These are phyloP conservation scores for Eubasilissa regina DNA, from an alignment of 1,140 invertebrate genomes.

Conservation along the genomic window DNA sequence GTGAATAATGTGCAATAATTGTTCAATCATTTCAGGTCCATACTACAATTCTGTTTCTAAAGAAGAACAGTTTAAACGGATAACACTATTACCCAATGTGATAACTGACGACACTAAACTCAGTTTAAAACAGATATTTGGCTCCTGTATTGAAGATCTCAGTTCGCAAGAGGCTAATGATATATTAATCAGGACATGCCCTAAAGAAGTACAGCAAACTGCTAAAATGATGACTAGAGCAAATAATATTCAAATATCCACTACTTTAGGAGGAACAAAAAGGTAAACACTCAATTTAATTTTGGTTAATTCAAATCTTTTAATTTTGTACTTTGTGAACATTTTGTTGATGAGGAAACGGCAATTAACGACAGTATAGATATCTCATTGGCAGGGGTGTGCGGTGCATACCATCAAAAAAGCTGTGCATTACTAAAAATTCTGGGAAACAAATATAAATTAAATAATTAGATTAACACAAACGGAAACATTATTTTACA, in stretches of 20 bases:
- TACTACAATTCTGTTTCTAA: constrained; percentile 75
- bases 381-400: too few relatives aligned
- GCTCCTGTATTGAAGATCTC: constrained; percentile 79
- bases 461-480: too few relatives aligned
- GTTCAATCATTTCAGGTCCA: constrained; percentile 71
- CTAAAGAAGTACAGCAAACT: constrained; percentile 71
- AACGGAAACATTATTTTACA: too few relatives aligned
- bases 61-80: constrained; percentile 80
- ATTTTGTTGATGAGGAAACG: too few relatives aligned
- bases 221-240: constrained; percentile 68
- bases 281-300: constrained; percentile 13
- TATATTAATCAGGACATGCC: constrained; percentile 83
- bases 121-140: constrained; percentile 79
- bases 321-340: too few relatives aligned
- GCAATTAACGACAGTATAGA: too few relatives aligned
- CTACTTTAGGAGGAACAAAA: constrained; percentile 30
- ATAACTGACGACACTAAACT: constrained; percentile 78
- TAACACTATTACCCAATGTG: constrained; percentile 83
- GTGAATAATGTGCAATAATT: too few relatives aligned
- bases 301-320: too few relatives aligned
- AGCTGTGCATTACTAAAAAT: too few relatives aligned
- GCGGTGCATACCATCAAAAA: too few relatives aligned
- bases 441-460: too few relatives aligned
- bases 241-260: constrained; percentile 63
- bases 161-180: constrained; percentile 84